These are phyloP conservation scores for Poeciliopsis turrubarensis DNA, from an alignment of 2,113 vertebrate species.

Conservation along the genomic window DNA sequence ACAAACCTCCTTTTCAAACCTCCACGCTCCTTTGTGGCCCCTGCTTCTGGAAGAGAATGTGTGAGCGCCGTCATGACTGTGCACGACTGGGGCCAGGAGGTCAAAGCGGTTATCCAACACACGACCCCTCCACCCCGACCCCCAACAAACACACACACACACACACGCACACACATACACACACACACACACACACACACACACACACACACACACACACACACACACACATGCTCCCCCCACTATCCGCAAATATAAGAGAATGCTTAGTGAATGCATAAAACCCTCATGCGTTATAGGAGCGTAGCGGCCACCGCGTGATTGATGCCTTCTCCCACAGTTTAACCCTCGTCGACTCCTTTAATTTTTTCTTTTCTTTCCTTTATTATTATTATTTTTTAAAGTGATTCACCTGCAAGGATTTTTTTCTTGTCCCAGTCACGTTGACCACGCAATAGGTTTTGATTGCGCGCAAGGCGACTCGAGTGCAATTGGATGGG, in stretches of 20 bases:
- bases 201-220: neutral
- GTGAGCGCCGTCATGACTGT: slow-evolving; percentile 45
- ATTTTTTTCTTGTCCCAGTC: neutral
- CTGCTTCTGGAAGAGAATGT: slow-evolving; percentile 58
- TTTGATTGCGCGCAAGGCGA: neutral
- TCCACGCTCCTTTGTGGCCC: slow-evolving; percentile 61
- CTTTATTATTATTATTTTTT: neutral
- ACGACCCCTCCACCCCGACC: neutral
- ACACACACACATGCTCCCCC: neutral
- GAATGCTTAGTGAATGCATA: slow-evolving; percentile 1
- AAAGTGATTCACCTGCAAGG: neutral
- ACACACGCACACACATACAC: neutral
- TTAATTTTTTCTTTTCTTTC: neutral
- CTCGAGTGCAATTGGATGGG: neutral
- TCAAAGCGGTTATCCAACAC: slow-evolving; percentile 63
- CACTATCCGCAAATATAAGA: slow-evolving; percentile 3
- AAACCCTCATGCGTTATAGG: neutral
- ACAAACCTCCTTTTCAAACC: slow-evolving; percentile 60
- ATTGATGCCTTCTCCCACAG: neutral
- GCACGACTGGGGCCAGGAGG: slow-evolving; percentile 64
- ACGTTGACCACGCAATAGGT: too few relatives aligned
- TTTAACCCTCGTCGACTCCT: neutral
- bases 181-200: neutral
- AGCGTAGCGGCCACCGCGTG: neutral
- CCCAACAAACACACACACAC: neutral